These are phyloP conservation scores for Penaeus monodon DNA, from an alignment of 2,888 invertebrate species.

Conservation along the genomic window DNA sequence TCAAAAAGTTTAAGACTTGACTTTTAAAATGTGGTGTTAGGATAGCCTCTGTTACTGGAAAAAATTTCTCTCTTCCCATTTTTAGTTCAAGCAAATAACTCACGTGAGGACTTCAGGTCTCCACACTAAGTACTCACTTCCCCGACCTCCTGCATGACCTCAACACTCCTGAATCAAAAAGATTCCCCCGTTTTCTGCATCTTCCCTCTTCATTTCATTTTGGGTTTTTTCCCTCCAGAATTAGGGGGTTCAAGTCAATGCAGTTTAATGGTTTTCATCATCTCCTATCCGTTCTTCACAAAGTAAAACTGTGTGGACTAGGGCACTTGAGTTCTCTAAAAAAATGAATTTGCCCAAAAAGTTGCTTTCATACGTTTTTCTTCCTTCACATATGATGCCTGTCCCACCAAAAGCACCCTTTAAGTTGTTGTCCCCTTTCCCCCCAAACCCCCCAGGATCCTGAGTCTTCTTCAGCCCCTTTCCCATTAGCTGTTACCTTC, in stretches of 20 bases:
- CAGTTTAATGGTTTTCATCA: too few relatives aligned
- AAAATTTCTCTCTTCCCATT: too few relatives aligned
- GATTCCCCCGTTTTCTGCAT: neutral
- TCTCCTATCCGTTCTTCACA: too few relatives aligned
- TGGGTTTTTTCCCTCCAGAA: neutral
- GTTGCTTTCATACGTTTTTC: neutral
- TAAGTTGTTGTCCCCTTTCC: slow-evolving; percentile 3
- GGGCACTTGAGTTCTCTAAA: neutral
- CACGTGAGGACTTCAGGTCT: neutral
- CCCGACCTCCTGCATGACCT: neutral
- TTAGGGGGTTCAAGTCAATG: too few relatives aligned
- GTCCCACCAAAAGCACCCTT: neutral
- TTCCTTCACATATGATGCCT: neutral
- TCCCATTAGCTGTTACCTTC: neutral
- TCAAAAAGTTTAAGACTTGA: too few relatives aligned
- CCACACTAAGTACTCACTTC: neutral
- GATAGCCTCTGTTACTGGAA: too few relatives aligned
- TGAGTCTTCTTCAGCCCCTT: neutral
- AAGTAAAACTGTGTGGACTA: too few relatives aligned
- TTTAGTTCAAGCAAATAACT: too few relatives aligned
- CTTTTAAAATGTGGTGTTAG: too few relatives aligned
- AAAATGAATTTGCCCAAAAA: neutral
- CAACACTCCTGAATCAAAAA: neutral
- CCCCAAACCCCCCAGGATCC: neutral
- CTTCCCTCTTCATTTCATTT: neutral